Conservation (phyloP, 1,140 invertebrate species). For the Brachionus paranguensis region DNA sequence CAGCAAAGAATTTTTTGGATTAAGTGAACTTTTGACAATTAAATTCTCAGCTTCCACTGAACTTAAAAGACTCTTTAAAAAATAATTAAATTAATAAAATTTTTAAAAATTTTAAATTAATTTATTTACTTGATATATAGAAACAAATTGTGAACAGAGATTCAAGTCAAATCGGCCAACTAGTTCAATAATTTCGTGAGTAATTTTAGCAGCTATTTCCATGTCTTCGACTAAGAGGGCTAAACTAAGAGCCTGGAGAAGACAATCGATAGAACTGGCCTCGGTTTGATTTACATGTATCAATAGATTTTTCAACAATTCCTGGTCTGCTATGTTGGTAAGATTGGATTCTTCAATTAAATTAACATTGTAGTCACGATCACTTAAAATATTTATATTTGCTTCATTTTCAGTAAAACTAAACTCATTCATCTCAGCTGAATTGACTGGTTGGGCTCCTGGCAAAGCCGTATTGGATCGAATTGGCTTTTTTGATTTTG, state of each 20-base stretch:
- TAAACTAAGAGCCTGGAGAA: constrained; percentile 14
- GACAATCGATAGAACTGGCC: neutral
- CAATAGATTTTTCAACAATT: constrained; percentile 10
- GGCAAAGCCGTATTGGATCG: neutral
- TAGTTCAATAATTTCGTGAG: constrained; percentile 13
- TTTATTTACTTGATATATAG: constrained; percentile 14
- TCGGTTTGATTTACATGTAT: neutral
- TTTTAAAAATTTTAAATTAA: neutral
- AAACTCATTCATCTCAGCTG: neutral
- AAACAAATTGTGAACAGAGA: constrained; percentile 2
- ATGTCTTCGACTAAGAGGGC: constrained; percentile 1
- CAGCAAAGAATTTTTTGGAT: constrained; percentile 22
- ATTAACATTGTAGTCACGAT: constrained; percentile 11
- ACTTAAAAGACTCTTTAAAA: neutral
- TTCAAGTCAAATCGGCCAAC: constrained; percentile 10
- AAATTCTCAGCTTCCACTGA: neutral
- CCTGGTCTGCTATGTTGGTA: neutral
- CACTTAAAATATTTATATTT: constrained; percentile 4
- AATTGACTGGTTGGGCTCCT: neutral
- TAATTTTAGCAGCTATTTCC: neutral
- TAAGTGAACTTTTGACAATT: neutral
- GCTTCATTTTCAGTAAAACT: neutral
- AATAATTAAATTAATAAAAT: neutral
- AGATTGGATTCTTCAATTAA: constrained; percentile 2
- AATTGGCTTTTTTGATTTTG: neutral